These are phyloP conservation scores for Pangasius mekongensis DNA, from an alignment of 2,797 vertebrate genomes.

Conservation along the genomic window DNA sequence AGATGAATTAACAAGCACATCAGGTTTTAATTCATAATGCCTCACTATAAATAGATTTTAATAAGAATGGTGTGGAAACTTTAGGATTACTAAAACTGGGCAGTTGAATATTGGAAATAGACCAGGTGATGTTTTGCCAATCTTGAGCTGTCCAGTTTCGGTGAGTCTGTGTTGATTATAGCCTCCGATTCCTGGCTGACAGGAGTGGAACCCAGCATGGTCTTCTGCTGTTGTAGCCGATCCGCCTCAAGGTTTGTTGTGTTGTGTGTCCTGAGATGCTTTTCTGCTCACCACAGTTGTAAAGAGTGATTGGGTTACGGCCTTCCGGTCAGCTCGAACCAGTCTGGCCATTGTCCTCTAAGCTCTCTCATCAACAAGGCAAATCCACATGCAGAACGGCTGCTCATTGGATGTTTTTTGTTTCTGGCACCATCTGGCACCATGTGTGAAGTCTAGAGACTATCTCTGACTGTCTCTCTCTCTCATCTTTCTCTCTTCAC, in stretches of 20 bases:
- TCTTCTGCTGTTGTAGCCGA: not conserved
- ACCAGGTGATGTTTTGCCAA: not conserved
- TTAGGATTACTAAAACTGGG: not conserved
- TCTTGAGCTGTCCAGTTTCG: not conserved
- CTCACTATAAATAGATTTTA: not conserved
- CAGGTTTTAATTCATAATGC: not conserved
- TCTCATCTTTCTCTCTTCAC: slow-evolving; percentile 19
- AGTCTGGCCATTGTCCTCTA: not conserved
- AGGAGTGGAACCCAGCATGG: not conserved
- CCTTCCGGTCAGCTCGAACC: not conserved
- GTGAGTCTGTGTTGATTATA: not conserved
- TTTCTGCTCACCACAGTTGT: not conserved
- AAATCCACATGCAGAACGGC: not conserved
- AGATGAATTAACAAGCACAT: not conserved
- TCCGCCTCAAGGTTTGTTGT: not conserved
- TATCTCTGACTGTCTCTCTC: not conserved
- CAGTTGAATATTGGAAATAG: not conserved
- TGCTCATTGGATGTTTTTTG: not conserved
- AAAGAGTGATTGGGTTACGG: not conserved
- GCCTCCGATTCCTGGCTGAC: not conserved
- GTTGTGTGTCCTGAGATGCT: not conserved
- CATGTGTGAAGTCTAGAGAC: not conserved
- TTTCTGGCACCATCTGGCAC: not conserved
- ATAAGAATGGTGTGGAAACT: not conserved
- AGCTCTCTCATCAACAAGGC: not conserved